These are phyloP conservation scores for Tautogolabrus adspersus DNA, from an alignment of 2,113 vertebrate genomes.

Conservation along the genomic window DNA sequence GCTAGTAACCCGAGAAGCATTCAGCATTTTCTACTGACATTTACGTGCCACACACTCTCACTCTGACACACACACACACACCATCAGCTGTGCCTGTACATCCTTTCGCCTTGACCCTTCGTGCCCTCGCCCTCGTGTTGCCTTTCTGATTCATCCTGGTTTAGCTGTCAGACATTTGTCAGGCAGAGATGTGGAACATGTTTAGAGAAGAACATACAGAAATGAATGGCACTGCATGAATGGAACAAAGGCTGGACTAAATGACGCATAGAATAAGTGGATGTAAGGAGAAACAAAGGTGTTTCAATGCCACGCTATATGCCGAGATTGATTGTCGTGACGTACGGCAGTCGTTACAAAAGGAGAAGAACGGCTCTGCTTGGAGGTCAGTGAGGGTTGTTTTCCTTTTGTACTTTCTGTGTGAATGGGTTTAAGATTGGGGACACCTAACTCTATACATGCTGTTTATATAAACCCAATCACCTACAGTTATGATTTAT, in stretches of 20 bases:
- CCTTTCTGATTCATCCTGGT: slow-evolving; percentile 33
- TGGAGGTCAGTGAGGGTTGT: slow-evolving; percentile 40
- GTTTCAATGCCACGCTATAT: slow-evolving; percentile 28
- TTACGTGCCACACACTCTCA: slow-evolving; percentile 40
- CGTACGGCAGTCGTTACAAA: slow-evolving; percentile 3
- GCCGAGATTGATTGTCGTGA: slow-evolving; percentile 16
- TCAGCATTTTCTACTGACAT: slow-evolving; percentile 26
- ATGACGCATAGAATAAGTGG: neutral
- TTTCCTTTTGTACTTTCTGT: slow-evolving; percentile 9
- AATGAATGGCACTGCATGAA: neutral
- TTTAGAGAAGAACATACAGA: neutral
- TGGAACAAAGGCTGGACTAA: neutral
- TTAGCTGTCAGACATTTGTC: slow-evolving; percentile 1
- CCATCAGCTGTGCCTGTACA: slow-evolving; percentile 63
- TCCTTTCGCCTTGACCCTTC: slow-evolving; percentile 57
- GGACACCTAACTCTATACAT: neutral
- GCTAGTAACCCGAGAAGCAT: slow-evolving; percentile 29
- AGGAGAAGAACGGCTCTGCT: slow-evolving; percentile 17
- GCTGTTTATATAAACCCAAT: neutral
- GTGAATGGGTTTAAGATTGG: neutral
- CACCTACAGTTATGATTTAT: neutral
- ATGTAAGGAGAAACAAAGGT: neutral
- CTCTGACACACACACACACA: slow-evolving; percentile 22
- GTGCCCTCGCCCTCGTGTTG: slow-evolving; percentile 38
- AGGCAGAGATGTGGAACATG: neutral